Conservation (phyloP, 2,888 invertebrate species). For the Teleogryllus oceanicus region DNA sequence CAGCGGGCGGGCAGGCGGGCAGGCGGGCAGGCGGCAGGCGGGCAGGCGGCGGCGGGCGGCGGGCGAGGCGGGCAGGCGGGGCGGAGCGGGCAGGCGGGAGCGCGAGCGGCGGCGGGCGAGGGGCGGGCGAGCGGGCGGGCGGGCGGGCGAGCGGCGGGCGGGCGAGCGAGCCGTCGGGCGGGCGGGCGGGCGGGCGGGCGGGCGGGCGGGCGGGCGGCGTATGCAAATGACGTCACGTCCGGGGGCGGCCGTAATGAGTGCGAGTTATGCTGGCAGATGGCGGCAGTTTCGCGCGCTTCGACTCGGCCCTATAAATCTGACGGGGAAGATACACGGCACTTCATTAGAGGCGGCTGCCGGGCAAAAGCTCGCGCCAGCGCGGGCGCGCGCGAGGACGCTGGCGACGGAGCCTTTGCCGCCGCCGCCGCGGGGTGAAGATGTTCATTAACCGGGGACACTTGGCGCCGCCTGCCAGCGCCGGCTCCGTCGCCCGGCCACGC, state of each 20-base stretch:
- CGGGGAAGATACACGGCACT: conserved; percentile 9
- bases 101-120: background rate
- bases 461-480: no score
- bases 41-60: no score
- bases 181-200: background rate
- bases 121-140: background rate
- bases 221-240: conserved; percentile 18
- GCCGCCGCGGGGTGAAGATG: background rate
- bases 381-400: background rate
- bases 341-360: background rate
- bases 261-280: conserved; percentile 18
- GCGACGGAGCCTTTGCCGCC: background rate
- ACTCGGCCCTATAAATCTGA: background rate
- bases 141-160: background rate
- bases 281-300: conserved; percentile 18
- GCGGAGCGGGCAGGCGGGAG: background rate
- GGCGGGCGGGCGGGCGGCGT: background rate
- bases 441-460: no score
- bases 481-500: no score
- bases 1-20: no score
- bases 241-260: conserved; percentile 3
- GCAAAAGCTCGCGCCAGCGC: background rate
- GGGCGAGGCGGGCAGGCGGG: background rate
- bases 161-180: background rate
- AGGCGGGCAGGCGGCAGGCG: no score